Evolutionary conservation across 2,113 vertebrate species (phyloP).

Genomic region (Cinclus cinclus): DNA sequence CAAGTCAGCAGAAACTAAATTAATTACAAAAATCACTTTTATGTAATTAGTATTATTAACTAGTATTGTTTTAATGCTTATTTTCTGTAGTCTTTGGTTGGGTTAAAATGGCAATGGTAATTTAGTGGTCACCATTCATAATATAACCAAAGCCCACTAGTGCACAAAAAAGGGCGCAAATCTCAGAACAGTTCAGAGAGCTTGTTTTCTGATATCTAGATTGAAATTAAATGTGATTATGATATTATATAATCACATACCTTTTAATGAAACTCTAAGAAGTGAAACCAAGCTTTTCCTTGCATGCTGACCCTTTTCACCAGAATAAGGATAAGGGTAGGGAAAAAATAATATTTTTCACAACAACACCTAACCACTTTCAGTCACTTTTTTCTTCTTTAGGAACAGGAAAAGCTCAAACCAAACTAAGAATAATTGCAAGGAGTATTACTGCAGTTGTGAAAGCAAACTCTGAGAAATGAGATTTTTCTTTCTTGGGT

Average conservation of each 20-base stretch:
- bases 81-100: neutral
- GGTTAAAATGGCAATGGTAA: neutral
- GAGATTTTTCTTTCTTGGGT: neutral
- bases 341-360: neutral
- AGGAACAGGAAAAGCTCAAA: neutral
- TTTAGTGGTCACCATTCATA: neutral
- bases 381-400: neutral
- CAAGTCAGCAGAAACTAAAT: constrained; percentile 20
- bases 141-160: neutral
- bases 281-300: neutral
- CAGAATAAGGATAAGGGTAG: neutral
- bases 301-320: neutral
- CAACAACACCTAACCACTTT: neutral
- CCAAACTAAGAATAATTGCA: neutral
- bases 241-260: neutral
- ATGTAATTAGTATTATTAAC: neutral
- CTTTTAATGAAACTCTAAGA: neutral
- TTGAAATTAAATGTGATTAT: neutral
- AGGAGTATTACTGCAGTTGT: neutral
- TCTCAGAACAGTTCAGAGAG: neutral
- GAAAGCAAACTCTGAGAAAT: neutral
- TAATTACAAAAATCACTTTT: neutral
- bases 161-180: neutral
- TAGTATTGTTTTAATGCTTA: neutral
- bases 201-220: neutral